Conservation (phyloP, 2,888 invertebrate genomes). For the Heliconius ethilla region DNA sequence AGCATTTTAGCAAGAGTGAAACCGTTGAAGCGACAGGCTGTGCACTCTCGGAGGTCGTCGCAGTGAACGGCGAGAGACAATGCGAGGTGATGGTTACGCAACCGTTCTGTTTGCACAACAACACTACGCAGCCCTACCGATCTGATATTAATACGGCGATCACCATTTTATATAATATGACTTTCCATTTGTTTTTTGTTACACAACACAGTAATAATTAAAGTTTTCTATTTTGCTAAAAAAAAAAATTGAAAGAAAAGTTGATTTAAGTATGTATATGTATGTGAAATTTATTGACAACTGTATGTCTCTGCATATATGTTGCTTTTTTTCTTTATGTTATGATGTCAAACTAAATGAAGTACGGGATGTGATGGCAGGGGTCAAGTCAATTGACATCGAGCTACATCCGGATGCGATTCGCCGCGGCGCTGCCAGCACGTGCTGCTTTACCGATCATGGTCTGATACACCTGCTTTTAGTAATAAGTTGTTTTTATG, state of each 20-base stretch:
- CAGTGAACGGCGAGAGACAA: constrained; percentile 81
- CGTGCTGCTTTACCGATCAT: constrained; percentile 56
- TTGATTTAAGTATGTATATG: background rate
- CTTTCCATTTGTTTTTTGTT: background rate
- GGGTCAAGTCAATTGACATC: constrained; percentile 80
- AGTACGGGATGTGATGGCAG: constrained; percentile 70
- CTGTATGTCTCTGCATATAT: background rate
- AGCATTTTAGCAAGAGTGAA: constrained; percentile 18
- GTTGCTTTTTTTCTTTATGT: constrained; percentile 29
- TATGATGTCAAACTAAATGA: constrained; percentile 45
- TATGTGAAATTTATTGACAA: background rate
- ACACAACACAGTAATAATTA: background rate
- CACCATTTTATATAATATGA: constrained; percentile 23
- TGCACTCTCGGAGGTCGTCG: constrained; percentile 67
- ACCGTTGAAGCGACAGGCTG: constrained; percentile 33
- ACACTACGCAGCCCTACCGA: constrained; percentile 59
- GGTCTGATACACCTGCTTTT: constrained; percentile 53
- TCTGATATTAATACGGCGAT: constrained; percentile 49
- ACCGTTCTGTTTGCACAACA: constrained; percentile 74
- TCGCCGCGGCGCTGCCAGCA: constrained; percentile 58
- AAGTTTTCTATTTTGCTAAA: background rate
- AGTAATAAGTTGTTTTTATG: constrained; percentile 34
- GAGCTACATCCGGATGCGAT: constrained; percentile 70
- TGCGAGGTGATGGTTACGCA: constrained; percentile 78
- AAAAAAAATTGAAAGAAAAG: background rate